Evolutionary conservation across 2,888 invertebrate genomes (phyloP), one percentile per base, ranked within the genome.

Genomic region (Hyposoter dolosus): DNA sequence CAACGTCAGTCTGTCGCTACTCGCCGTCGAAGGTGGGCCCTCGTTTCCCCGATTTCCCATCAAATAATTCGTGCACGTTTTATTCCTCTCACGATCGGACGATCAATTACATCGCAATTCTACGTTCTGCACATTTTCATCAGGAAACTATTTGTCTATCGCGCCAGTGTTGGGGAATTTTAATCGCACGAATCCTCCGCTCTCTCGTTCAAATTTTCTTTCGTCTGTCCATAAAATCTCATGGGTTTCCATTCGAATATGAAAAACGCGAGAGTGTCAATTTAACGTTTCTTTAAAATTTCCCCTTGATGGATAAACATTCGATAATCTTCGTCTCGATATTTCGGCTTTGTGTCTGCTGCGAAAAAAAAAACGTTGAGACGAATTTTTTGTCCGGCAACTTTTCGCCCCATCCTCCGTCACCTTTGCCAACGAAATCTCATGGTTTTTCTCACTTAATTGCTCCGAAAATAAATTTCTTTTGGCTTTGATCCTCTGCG

Each of bases 1-100:
- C 87, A 88, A 85, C 88, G 77, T 65, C 86, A 87, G 88, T 87
- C 89, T 88, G 89, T 86, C 81, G 83, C 53, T 45, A 78, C 83
- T 83, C 86, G 81, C 83, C 74, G 81, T 47, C 68, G 74, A 83
- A 77, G 83, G 63, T 78, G 83, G 81, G 60, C 32, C 74, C 19
- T 53, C 4, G 15, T 60, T 74, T 56, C 28, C 60, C 28, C 66
- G 63, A 53, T 72, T 68, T 40, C n/a, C n/a, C n/a, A 50, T 10
- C 65, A 65, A 56, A 35, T 45, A 56, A 50, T 68, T 35, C 32
- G 72, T 68, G 50, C 66, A 50, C 47, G 66, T 78, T 56, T 50
- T 7, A 28, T 15, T 50, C 43, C 72, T 23, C n/a, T 19, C 74
- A 17, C 28, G 60, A 60, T 60, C 60, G 1, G 15, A 60, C 1